phyloP scores from a whole-genome alignment of 2,888 invertebrate genomes.

The Drosophila cracens region DNA sequence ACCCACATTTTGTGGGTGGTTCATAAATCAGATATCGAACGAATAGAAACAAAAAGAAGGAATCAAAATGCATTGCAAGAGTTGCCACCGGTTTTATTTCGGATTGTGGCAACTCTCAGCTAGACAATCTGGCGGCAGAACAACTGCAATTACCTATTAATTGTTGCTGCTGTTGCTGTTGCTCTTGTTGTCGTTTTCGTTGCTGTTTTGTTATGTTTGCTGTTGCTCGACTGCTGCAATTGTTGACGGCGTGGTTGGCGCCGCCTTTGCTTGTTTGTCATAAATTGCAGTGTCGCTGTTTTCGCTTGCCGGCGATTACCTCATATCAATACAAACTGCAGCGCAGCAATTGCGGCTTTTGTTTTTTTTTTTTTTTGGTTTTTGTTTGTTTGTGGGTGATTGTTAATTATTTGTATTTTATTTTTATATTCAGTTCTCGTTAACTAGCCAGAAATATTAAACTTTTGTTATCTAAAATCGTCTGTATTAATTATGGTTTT shows the following conservation, averaged over 20 bases:
- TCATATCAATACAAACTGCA: slow-evolving; percentile 63
- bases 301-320: slow-evolving; percentile 52
- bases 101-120: slow-evolving; percentile 56
- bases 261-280: slow-evolving; percentile 65
- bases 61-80: slow-evolving; percentile 65
- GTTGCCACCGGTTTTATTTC: slow-evolving; percentile 31
- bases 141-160: slow-evolving; percentile 73
- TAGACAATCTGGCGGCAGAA: slow-evolving; percentile 56
- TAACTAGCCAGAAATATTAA: not conserved
- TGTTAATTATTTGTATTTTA: slow-evolving; percentile 25
- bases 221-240: slow-evolving; percentile 48
- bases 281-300: slow-evolving; percentile 60
- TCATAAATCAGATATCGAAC: slow-evolving; percentile 51
- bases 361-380: slow-evolving; percentile 48
- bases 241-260: slow-evolving; percentile 55
- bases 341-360: slow-evolving; percentile 32
- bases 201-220: slow-evolving; percentile 29
- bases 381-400: slow-evolving; percentile 12
- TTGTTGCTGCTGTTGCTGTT: slow-evolving; percentile 51
- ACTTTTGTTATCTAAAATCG: not conserved
- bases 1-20: slow-evolving; percentile 60
- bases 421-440: slow-evolving; percentile 10
- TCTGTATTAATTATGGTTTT: not conserved
- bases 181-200: slow-evolving; percentile 28
- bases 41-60: slow-evolving; percentile 47